Conservation (phyloP, 2,797 vertebrate species). For the Cercopithecus petaurista region DNA sequence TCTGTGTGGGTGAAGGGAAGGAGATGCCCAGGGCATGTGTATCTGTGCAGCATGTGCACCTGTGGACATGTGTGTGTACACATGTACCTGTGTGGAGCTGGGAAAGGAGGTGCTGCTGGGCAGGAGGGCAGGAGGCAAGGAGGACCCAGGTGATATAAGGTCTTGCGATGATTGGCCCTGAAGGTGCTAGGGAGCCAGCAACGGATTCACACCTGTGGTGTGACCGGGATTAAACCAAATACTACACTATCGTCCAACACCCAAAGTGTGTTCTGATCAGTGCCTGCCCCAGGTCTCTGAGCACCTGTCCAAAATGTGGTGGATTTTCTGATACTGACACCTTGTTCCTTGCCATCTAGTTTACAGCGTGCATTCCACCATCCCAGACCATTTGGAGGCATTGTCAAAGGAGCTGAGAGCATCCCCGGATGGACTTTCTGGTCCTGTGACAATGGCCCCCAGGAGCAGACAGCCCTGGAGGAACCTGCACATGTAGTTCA, state of each 20-base stretch:
- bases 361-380: background rate
- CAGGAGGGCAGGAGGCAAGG: background rate
- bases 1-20: too few relatives aligned
- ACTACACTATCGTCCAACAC: background rate
- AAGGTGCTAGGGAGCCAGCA: background rate
- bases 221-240: background rate
- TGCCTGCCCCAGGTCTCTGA: background rate
- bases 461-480: background rate
- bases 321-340: background rate
- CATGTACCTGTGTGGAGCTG: background rate
- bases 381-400: background rate
- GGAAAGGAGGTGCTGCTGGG: rapidly evolving
- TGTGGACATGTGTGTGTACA: background rate
- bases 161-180: background rate
- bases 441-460: background rate
- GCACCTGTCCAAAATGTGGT: background rate
- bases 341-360: background rate
- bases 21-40: too few relatives aligned
- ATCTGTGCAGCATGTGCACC: background rate
- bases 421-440: background rate
- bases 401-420: background rate
- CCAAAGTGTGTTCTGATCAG: background rate
- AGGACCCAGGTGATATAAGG: background rate
- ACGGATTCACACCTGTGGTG: rapidly evolving
- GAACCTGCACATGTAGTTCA: background rate